Conservation (phyloP, 1,140 invertebrate species). For the Phortica variegata region DNA sequence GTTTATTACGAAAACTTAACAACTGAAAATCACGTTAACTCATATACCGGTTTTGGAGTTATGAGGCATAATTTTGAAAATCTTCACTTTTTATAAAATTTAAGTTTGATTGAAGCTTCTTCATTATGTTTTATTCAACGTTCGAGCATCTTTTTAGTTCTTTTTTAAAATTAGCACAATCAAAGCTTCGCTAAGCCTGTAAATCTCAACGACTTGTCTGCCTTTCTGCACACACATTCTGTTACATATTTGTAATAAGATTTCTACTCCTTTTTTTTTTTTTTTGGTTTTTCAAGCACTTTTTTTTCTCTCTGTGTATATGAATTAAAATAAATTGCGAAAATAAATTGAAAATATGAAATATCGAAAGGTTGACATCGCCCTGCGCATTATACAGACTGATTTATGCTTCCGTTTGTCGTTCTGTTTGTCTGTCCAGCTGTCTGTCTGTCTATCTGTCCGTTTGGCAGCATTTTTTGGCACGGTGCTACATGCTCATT, state of each 20-base stretch:
- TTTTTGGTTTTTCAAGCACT: slow-evolving; percentile 4
- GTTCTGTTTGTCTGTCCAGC: slow-evolving; percentile 1
- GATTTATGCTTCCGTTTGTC: slow-evolving; percentile 27
- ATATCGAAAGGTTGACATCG: slow-evolving; percentile 26
- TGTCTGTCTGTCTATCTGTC: slow-evolving; percentile 13
- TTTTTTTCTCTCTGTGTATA: slow-evolving; percentile 12
- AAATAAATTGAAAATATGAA: slow-evolving; percentile 49
- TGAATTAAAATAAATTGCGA: slow-evolving; percentile 30
- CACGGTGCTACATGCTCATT: neutral
- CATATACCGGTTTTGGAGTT: no score
- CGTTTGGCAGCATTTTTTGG: neutral
- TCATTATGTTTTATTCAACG: no score
- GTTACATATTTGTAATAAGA: neutral
- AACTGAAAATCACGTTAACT: no score
- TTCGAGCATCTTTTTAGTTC: no score
- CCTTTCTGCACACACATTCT: neutral
- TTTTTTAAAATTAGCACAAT: no score
- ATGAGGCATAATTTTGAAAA: no score
- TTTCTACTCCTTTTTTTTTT: slow-evolving; percentile 2
- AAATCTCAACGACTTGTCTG: no score
- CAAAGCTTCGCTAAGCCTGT: no score
- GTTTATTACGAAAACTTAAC: no score
- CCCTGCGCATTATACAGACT: slow-evolving; percentile 7
- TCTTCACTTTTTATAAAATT: no score
- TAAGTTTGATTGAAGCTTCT: no score